Evolutionary conservation across 1,140 invertebrate genomes (phyloP).

Genomic region (Eupeodes corollae): DNA sequence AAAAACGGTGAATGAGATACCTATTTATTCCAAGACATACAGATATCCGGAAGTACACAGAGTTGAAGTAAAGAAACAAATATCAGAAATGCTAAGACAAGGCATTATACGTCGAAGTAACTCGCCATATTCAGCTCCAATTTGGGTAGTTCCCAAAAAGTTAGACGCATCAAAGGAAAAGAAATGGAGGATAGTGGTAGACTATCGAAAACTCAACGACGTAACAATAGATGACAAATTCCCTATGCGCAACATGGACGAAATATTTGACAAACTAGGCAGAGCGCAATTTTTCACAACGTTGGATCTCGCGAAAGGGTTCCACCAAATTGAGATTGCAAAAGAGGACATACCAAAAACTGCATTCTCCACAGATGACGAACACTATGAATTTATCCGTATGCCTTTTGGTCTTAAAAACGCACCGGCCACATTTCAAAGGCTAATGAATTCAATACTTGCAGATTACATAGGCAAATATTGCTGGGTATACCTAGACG

Average conservation of each 20-base stretch:
- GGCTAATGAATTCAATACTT: constrained; percentile 34
- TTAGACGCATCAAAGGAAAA: constrained; percentile 8
- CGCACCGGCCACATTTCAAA: constrained; percentile 36
- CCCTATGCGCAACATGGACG: constrained; percentile 14
- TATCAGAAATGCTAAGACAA: constrained; percentile 23
- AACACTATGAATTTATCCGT: constrained; percentile 12
- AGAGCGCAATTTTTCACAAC: constrained; percentile 11
- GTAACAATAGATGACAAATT: constrained; percentile 12
- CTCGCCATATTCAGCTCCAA: constrained; percentile 13
- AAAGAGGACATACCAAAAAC: constrained; percentile 10
- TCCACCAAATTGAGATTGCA: constrained; percentile 24
- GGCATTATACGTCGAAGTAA: constrained; percentile 15
- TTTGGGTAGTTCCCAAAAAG: constrained; percentile 23
- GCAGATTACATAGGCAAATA: constrained; percentile 16
- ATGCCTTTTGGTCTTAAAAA: constrained; percentile 38
- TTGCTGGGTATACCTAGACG: constrained; percentile 29
- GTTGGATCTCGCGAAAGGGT: constrained; percentile 31
- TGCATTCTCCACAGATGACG: constrained; percentile 10
- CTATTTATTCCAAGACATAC: constrained; percentile 18
- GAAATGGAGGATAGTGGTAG: constrained; percentile 28
- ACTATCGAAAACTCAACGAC: constrained; percentile 28
- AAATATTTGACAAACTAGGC: constrained; percentile 11
- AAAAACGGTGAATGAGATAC: constrained; percentile 10
- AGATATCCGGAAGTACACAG: constrained; percentile 24
- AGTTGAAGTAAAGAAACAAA: constrained; percentile 19